Conservation (phyloP, 1,140 invertebrate species). For the Tetraneura akinire region DNA sequence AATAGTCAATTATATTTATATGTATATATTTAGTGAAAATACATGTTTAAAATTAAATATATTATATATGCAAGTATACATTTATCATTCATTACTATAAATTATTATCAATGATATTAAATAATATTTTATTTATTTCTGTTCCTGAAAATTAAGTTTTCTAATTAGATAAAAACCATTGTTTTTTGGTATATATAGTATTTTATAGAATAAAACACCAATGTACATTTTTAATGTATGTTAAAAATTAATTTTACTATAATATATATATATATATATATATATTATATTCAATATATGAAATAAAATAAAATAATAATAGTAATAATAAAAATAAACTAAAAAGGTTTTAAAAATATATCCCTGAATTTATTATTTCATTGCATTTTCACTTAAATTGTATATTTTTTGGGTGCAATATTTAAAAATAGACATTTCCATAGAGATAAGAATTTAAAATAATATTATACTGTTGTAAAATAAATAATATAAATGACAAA, state of each 20-base stretch:
- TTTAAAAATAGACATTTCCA: slow-evolving; percentile 17
- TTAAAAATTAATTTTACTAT: slow-evolving; percentile 28
- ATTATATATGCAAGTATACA: background rate
- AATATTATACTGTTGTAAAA: slow-evolving; percentile 27
- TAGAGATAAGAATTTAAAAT: slow-evolving; percentile 8
- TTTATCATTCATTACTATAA: too few species aligned
- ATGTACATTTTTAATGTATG: slow-evolving; percentile 13
- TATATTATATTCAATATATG: too few species aligned
- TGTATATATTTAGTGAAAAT: background rate
- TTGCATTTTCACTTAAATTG: slow-evolving; percentile 29
- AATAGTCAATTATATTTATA: background rate
- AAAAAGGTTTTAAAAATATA: slow-evolving; percentile 19
- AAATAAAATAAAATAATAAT: slow-evolving; percentile 30
- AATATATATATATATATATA: too few species aligned
- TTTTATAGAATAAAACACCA: slow-evolving; percentile 5
- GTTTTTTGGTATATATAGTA: slow-evolving; percentile 1
- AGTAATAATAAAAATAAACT: slow-evolving; percentile 35
- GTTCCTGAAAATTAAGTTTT: background rate
- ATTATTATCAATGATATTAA: too few species aligned
- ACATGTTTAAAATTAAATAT: slow-evolving; percentile 2
- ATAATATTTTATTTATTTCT: background rate
- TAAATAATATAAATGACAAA: slow-evolving; percentile 47
- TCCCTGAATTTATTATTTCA: slow-evolving; percentile 14
- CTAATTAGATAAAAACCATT: background rate
- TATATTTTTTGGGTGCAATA: background rate